phyloP scores from a whole-genome alignment of 2,888 invertebrate species.

The Synergus laeviventris region DNA sequence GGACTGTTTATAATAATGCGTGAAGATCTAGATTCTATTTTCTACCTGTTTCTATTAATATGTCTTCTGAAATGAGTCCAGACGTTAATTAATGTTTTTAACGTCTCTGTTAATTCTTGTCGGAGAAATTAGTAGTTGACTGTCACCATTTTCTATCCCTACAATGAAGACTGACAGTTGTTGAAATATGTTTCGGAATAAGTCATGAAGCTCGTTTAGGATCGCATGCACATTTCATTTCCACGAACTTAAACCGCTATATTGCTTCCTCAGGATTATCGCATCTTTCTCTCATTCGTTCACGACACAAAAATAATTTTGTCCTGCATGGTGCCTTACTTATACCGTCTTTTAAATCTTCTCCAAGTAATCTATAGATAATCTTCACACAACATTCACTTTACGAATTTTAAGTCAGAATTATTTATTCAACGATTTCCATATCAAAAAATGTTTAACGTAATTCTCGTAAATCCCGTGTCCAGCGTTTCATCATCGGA shows the following conservation, averaged over 20 bases:
- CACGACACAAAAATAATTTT: constrained; percentile 62
- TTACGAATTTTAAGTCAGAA: background rate
- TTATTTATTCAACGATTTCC: background rate
- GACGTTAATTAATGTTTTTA: constrained; percentile 23
- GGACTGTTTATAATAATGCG: too few species aligned
- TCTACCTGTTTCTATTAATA: too few species aligned
- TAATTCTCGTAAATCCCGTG: too few species aligned
- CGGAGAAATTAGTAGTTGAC: constrained; percentile 16
- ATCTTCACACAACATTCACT: constrained; percentile 48
- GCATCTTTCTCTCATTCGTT: constrained; percentile 48
- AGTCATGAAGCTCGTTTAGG: constrained; percentile 36
- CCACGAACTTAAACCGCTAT: constrained; percentile 55
- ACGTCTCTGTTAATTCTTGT: constrained; percentile 35
- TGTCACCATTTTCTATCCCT: constrained; percentile 33
- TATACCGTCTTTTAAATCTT: too few species aligned
- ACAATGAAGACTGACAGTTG: constrained; percentile 37
- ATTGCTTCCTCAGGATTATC: constrained; percentile 54
- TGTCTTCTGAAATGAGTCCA: background rate
- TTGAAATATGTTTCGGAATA: constrained; percentile 39
- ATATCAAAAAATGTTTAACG: too few species aligned
- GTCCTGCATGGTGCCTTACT: constrained; percentile 48
- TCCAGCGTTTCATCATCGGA: too few species aligned
- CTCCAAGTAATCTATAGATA: constrained; percentile 52
- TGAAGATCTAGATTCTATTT: background rate
- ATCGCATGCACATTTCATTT: constrained; percentile 37